Evolutionary conservation across 2,113 vertebrate genomes (phyloP), one percentile per base, ranked within the genome.

Genomic region (Lasiurus cinereus): DNA sequence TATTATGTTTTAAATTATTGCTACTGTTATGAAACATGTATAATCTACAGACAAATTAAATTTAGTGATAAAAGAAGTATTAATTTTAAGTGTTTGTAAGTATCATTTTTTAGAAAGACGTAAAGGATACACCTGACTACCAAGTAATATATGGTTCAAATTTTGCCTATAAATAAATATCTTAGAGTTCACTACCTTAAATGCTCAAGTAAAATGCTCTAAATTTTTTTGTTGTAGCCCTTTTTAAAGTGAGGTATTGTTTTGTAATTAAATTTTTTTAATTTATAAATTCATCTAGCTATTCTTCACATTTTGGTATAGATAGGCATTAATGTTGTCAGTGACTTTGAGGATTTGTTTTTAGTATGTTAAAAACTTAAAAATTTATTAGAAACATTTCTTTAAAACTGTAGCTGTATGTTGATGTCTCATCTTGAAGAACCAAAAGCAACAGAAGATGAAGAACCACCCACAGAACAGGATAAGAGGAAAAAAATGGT

Each of bases 401-500:
- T 87, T 95, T 31, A 46, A 18, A 18, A 94, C 97, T 83, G 48
- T 97, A 99, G 99, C 97, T 99, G 99, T 97, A 99, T 99, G 99
- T 97, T 99, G 98, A 99, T 99, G 98, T 99, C 98, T 97, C 98
- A 99, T 97, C 98, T 98, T 97, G 99, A 99, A 97, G 99, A 99
- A 93, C 98, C 98, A 52, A 99, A 99, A 97, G 97, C 98, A 90
- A 99, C 98, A 96, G 99, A 99, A 73, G 99, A 99, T 95, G 97
- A 97, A 91, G 99, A 99, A 94, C 99, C 99, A 76, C 99, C 99
- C 39, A 99, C 99, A 88, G 99, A 99, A 88, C 99, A 99, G 98
- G 99, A 99, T 98, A 99, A 99, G 98, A 99, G 99, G 96, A 99
- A 99, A 98, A 99, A 99, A 97, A 97, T 99, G 93, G 99, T 99